Evolutionary conservation across 2,113 vertebrate species (phyloP).

Genomic region (Corythornis vintsioides): DNA sequence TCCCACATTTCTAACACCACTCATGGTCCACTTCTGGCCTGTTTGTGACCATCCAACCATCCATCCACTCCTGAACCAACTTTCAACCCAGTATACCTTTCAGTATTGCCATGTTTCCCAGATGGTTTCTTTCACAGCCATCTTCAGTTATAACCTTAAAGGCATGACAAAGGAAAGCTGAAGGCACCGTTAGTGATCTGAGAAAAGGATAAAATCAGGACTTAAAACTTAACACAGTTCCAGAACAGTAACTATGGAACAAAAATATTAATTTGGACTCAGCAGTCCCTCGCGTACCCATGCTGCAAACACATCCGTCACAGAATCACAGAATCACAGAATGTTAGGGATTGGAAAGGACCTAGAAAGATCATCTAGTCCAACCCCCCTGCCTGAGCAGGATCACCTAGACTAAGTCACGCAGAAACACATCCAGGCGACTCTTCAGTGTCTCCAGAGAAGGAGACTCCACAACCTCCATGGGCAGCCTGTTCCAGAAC

Average conservation of each 20-base stretch:
- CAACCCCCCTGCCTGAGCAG: no score
- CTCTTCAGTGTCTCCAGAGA: no score
- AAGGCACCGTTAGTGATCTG: not conserved
- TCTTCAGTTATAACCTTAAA: not conserved
- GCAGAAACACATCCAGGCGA: no score
- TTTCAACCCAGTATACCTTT: not conserved
- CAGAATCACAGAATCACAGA: no score
- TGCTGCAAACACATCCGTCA: accelerated
- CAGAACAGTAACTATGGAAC: not conserved
- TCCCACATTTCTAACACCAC: not conserved
- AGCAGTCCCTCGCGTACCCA: not conserved
- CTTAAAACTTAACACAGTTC: not conserved
- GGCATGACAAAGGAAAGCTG: not conserved
- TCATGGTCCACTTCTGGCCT: not conserved
- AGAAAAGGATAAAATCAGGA: not conserved
- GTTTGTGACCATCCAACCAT: not conserved
- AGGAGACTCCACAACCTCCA: no score
- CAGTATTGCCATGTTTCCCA: not conserved
- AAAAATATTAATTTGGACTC: not conserved
- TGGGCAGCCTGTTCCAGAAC: no score
- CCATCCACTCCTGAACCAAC: not conserved
- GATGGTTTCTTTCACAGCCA: not conserved
- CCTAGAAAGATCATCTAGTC: no score
- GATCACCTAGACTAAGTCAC: no score
- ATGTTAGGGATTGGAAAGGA: no score